Base-by-base conservation (phyloP, 2,888 invertebrate genomes). In the Drosophila heteroneura region DNA sequence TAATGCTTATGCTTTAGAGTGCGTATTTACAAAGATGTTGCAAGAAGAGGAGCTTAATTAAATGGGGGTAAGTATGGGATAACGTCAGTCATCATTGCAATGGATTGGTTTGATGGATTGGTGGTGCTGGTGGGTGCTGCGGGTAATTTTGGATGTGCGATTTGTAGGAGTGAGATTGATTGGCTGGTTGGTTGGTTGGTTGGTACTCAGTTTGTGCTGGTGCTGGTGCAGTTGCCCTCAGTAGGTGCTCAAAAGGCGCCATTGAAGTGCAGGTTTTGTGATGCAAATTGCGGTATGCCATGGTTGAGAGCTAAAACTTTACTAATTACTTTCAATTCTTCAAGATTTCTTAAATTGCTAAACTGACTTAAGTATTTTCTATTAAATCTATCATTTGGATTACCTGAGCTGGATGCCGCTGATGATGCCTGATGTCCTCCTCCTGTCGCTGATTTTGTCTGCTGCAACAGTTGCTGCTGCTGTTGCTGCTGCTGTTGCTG, bases 241-340 rank as follows among this genome's bases (percentile, higher is more conserved):
- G 47, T 22, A 14, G 76, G 76, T 70, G 85, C 83, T 85, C 85
- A 92, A 82, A 92, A 92, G 71, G 87, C 75, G 75, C 84, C 91
- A 83, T 90, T 87, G 89, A 78, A 92, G 82, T 87, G 92, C 81
- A 90, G 87, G 76, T 92, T 91, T 89, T 93, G 92, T 86, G 87
- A 89, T 82, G 95, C 90, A 80, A 92, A 93, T 76, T 92, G 89
- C 81, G 90, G 92, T n/a, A 96, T 94, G 57, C 96, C 96, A 87
- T 97, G 97, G 93, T 97, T 97, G 65, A 97, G 93, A 12, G 97
- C 96, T 85, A 97, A 93, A 71, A 97, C 96, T 94, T 97, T 97
- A 54, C 96, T 96, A 41, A 97, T 96, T 86, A 97, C 96, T 91
- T 96, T 97, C 60, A 97, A 94, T 93, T 97, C 97, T 91, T 97